Evolutionary conservation across 2,797 vertebrate genomes (phyloP).

Genomic region (Erethizon dorsatum): DNA sequence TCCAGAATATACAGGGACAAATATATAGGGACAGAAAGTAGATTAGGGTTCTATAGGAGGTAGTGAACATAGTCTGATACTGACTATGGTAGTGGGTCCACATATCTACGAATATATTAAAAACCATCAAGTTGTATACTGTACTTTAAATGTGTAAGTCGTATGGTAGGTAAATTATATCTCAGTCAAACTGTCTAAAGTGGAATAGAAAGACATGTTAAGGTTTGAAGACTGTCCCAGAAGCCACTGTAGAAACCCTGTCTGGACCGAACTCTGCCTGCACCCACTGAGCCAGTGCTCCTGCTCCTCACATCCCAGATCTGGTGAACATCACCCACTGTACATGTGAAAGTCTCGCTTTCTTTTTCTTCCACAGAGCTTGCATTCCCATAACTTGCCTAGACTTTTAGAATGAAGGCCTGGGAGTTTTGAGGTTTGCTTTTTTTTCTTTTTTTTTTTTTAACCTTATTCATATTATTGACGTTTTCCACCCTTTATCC

Average conservation of each 20-base stretch:
- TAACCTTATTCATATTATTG: background rate
- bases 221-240: background rate
- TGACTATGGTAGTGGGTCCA: background rate
- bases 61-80: conserved; percentile 9
- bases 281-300: background rate
- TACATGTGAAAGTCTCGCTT: background rate
- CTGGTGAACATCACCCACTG: background rate
- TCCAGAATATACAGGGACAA: background rate
- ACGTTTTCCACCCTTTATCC: background rate
- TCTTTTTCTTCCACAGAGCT: background rate
- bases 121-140: background rate
- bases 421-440: background rate
- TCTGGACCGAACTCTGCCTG: background rate
- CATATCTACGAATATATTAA: background rate
- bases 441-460: background rate
- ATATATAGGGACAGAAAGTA: background rate
- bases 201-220: background rate
- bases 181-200: conserved; percentile 20
- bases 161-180: conserved; percentile 1
- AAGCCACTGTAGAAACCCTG: background rate
- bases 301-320: background rate
- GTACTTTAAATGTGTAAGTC: conserved; percentile 46
- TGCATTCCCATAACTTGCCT: background rate
- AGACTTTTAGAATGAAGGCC: background rate
- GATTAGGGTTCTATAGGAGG: background rate